Evolutionary conservation across 2,113 vertebrate genomes (phyloP), one percentile per base, ranked within the genome.

Genomic region (Myrmecophaga tridactyla): DNA sequence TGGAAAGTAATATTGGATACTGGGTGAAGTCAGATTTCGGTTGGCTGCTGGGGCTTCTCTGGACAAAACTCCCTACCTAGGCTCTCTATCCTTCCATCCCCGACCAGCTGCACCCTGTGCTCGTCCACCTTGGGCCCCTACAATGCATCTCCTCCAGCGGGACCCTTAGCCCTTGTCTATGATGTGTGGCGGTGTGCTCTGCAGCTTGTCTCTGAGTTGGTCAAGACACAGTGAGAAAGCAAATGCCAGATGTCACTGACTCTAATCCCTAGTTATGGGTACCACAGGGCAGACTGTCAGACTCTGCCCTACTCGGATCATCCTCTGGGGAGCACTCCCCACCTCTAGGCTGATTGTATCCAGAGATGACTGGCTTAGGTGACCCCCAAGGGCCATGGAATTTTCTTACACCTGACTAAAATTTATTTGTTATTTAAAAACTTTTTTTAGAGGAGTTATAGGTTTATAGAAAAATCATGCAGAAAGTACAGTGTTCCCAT

Each of bases 141-240:
- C 29, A 43, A 18, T 25, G 34, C 69, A 39, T 0, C 27, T 89
- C 39, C 69, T 89, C 77, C 17, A 76, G 48, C 4, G 20, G 86
- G 25, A 12, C 69, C 36, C 23, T 13, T 3, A 69, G 20, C 58
- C 31, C n/a, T 63, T 12, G 9, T 34, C 72, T 0, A 0, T 9
- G 81, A 72, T 0, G 25, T 58, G 63, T 29, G 8, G 51, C n/a
- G 0, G 36, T 7, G 4, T 3, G 7, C 43, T 43, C 10, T 48
- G 31, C 39, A n/a, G 63, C 69, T 39, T 81, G 78, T 65, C 65
- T 46, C 56, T 4, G n/a, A 51, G 43, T 27, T 20, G 25, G 10
- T 36, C 51, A 17, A 36, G 27, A 14, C 18, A 7, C 0, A 18
- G 41, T 29, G 21, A 41, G 21, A 8, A 4, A 9, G 36, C 81